phyloP scores from a whole-genome alignment of 2,113 vertebrate genomes.

The Cranoglanis bouderius region DNA sequence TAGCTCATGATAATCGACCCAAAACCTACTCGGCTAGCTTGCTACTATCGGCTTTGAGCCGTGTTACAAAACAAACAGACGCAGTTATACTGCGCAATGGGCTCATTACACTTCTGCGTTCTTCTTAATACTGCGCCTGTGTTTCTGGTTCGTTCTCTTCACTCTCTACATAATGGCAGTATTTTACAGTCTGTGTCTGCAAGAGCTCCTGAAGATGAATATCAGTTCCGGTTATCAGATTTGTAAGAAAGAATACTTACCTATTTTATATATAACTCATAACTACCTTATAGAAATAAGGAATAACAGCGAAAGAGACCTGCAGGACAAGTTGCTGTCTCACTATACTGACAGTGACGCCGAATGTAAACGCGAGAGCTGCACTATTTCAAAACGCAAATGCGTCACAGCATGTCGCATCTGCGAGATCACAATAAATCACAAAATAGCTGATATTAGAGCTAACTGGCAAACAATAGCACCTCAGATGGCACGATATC shows the following conservation, averaged over 20 bases:
- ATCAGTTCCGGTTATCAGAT: not conserved
- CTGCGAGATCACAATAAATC: not conserved
- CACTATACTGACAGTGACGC: not conserved
- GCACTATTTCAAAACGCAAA: not conserved
- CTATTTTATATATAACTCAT: not conserved
- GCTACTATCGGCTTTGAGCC: too few relatives aligned
- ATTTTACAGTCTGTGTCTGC: not conserved
- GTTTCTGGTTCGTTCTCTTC: not conserved
- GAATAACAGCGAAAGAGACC: not conserved
- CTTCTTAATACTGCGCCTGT: not conserved
- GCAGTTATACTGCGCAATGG: not conserved
- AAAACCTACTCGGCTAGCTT: not conserved
- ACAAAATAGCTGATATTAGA: not conserved
- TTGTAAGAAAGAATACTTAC: not conserved
- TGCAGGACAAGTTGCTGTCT: not conserved
- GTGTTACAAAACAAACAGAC: not conserved
- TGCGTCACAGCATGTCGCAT: not conserved
- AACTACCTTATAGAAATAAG: not conserved
- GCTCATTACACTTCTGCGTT: not conserved
- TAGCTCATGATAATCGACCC: not conserved
- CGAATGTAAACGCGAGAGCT: not conserved
- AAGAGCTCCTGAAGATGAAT: not conserved
- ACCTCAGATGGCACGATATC: too few relatives aligned
- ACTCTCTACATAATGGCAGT: not conserved
- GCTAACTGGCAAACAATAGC: not conserved